Evolutionary conservation across 2,113 vertebrate genomes (phyloP), one percentile per base, ranked within the genome.

Genomic region (Daphoenositta chrysoptera): DNA sequence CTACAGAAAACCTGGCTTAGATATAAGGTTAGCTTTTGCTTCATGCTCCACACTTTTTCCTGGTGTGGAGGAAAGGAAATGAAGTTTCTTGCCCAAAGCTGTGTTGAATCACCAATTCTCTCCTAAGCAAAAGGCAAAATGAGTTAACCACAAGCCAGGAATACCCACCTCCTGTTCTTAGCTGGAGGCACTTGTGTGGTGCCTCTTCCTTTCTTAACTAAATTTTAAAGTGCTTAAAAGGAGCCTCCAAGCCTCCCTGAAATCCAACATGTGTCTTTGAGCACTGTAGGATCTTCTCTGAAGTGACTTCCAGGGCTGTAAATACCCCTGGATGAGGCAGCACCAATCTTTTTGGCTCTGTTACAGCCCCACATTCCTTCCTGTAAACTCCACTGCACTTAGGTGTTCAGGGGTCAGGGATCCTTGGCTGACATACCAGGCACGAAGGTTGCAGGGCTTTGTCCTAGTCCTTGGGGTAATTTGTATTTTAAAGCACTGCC

Each of bases 51-150:
- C 53, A 31, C 72, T 89, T 80, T 31, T 61, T 60, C 87, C n/a
- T 31, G 42, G 19, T 23, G 64, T 71, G 69, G 92, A 73, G n/a
- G 72, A 94, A 92, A 61, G 69, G 87, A 50, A 81, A 60, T 50
- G 13, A 94, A 95, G 53, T 76, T 81, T 78, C 92, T 97, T 92
- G 90, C 86, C 90, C 90, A 80, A 69, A 88, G 88, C 87, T 79
- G 35, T 81, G 87, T 50, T 94, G 93, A 77, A 50, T 95, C 81
- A 84, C 82, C 82, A 42, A 19, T 73, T 96, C 14, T 8, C 66
- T 80, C 83, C 61, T 76, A 23, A 81, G 87, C 72, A 66, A 53
- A 70, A 94, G 54, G 76, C 78, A 94, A 83, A 69, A 40, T 2
- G 57, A 66, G 31, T 75, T 90, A 87, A 87, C 82, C 93, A 75